These are phyloP conservation scores for Atherinomorus stipes DNA, from an alignment of 2,113 vertebrate species.

Conservation along the genomic window DNA sequence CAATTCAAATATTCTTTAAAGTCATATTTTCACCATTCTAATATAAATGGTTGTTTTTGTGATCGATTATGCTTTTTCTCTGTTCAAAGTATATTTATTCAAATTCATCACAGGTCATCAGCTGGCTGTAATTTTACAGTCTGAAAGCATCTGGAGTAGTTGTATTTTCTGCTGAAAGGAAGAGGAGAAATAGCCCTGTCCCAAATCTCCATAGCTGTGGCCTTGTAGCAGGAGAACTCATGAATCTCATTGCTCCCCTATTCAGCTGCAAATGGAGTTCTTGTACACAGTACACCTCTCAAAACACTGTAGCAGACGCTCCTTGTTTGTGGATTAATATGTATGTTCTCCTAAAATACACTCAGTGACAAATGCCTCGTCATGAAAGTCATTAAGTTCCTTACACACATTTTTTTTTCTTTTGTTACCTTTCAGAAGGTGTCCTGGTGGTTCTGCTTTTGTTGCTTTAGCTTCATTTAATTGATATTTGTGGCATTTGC, in stretches of 20 bases:
- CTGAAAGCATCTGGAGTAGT: slow-evolving; percentile 33
- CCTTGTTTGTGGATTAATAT: slow-evolving; percentile 60
- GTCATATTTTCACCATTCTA: background rate
- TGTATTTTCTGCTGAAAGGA: slow-evolving; percentile 50
- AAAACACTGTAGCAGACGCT: slow-evolving; percentile 52
- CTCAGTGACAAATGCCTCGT: slow-evolving; percentile 47
- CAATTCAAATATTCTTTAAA: background rate
- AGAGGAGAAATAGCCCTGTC: slow-evolving; percentile 56
- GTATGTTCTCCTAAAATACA: slow-evolving; percentile 48
- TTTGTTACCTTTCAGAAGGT: slow-evolving; percentile 17
- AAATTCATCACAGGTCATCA: slow-evolving; percentile 38
- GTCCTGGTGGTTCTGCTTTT: slow-evolving; percentile 40
- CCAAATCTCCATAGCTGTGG: slow-evolving; percentile 68
- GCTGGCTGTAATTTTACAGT: slow-evolving; percentile 48
- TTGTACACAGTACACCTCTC: slow-evolving; percentile 22
- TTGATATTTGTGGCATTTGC: slow-evolving; percentile 10
- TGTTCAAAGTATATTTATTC: slow-evolving; percentile 24
- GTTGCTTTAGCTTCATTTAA: no score
- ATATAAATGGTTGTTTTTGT: background rate
- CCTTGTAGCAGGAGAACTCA: slow-evolving; percentile 71
- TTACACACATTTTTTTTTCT: slow-evolving; percentile 19
- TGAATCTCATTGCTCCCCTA: slow-evolving; percentile 77
- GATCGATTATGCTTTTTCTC: slow-evolving; percentile 4
- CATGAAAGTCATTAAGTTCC: slow-evolving; percentile 58
- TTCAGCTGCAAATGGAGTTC: slow-evolving; percentile 72